Conservation (phyloP, 2,888 invertebrate species). For the Melieria omissa region DNA sequence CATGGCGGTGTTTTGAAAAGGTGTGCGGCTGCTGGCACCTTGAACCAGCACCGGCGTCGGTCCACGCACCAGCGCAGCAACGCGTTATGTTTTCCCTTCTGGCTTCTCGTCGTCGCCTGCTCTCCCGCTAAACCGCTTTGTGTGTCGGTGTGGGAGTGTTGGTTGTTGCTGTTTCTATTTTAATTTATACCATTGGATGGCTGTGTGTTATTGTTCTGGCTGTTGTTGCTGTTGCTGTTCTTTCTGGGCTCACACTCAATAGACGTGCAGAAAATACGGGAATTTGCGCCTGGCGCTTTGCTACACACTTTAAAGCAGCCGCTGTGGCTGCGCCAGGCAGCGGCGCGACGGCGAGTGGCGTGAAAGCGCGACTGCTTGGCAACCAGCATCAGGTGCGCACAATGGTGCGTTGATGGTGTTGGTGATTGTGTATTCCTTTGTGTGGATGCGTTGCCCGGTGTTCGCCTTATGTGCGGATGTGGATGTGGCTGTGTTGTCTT, state of each 20-base stretch:
- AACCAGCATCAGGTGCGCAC: conserved; percentile 43
- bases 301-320: not conserved
- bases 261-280: not conserved
- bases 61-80: conserved; percentile 13
- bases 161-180: conserved; percentile 24
- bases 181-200: conserved; percentile 40
- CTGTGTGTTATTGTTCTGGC: conserved; percentile 17
- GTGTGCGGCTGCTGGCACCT: conserved; percentile 28
- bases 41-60: not conserved
- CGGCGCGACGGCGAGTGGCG: not conserved
- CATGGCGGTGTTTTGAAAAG: not conserved
- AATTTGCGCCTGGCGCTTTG: not conserved
- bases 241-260: not conserved
- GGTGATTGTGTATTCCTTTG: conserved; percentile 29
- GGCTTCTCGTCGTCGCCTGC: no score
- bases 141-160: no score
- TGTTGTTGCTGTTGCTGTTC: conserved; percentile 18
- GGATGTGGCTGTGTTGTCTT: no score
- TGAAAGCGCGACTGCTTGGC: not conserved
- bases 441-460: no score
- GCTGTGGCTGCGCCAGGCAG: not conserved
- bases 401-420: conserved; percentile 45
- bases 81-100: not conserved
- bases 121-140: no score
- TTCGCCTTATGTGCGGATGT: no score